These are phyloP conservation scores for Spisula subtruncata DNA, from an alignment of 2,888 invertebrate species.

Conservation along the genomic window DNA sequence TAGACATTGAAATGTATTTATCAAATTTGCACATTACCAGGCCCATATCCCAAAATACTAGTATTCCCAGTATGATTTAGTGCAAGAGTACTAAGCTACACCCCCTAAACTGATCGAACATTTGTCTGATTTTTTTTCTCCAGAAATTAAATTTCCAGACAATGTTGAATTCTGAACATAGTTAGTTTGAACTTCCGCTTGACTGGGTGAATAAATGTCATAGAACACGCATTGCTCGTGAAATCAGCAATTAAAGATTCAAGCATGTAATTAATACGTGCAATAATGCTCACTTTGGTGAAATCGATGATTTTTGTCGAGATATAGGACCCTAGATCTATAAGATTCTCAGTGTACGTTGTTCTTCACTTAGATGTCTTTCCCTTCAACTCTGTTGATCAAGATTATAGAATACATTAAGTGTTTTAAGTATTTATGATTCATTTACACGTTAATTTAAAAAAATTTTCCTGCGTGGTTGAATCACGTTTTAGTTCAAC, in stretches of 20 bases:
- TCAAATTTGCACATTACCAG: too few relatives aligned
- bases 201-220: neutral
- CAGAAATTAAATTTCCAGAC: neutral
- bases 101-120: too few relatives aligned
- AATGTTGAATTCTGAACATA: neutral
- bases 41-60: too few relatives aligned
- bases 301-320: neutral
- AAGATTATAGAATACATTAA: too few relatives aligned
- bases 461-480: too few relatives aligned
- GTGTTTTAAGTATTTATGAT: too few relatives aligned
- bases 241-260: neutral
- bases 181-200: neutral
- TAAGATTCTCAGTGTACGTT: neutral
- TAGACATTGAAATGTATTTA: too few relatives aligned
- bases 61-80: too few relatives aligned
- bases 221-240: neutral
- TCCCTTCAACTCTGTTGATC: neutral
- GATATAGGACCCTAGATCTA: neutral
- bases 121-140: too few relatives aligned
- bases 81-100: too few relatives aligned
- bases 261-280: neutral
- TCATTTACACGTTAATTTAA: too few relatives aligned
- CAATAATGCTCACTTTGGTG: neutral
- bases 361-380: neutral
- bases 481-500: too few relatives aligned